These are phyloP conservation scores for Drosophila mimica DNA, from an alignment of 2,888 invertebrate species.

Conservation along the genomic window DNA sequence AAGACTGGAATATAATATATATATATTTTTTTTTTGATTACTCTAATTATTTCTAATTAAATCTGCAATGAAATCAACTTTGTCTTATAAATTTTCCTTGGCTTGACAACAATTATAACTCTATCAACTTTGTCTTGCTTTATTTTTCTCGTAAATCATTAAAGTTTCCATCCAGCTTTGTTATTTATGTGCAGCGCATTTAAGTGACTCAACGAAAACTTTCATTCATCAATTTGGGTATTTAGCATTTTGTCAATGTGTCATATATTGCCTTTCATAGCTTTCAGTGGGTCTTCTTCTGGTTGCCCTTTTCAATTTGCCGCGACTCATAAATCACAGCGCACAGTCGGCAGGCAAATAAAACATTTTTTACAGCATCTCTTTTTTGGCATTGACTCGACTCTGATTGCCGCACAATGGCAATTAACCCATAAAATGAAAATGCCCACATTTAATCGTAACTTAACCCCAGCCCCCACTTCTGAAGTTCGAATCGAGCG, in stretches of 20 bases:
- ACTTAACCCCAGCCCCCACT: slow-evolving; percentile 30
- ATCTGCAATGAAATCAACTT: not conserved
- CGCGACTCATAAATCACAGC: slow-evolving; percentile 62
- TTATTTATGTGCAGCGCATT: slow-evolving; percentile 21
- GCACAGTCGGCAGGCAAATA: slow-evolving; percentile 53
- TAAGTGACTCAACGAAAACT: slow-evolving; percentile 32
- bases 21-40: no score
- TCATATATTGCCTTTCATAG: slow-evolving; percentile 36
- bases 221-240: slow-evolving; percentile 72
- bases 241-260: slow-evolving; percentile 72
- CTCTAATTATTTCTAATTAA: not conserved
- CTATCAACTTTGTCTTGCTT: not conserved
- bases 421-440: slow-evolving; percentile 78
- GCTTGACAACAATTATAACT: not conserved
- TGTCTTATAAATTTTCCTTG: not conserved
- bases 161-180: not conserved
- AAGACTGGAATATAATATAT: not conserved
- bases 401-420: slow-evolving; percentile 75
- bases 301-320: slow-evolving; percentile 48
- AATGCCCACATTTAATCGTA: slow-evolving; percentile 69
- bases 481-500: slow-evolving; percentile 30
- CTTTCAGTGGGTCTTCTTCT: slow-evolving; percentile 22
- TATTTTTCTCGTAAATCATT: not conserved
- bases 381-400: slow-evolving; percentile 58
- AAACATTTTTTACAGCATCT: slow-evolving; percentile 55